Percentiles rank a stretch among this genome's conserved stretches.
Conservation (phyloP, 1,140 invertebrate species). For the Drosophila kanapiae region DNA sequence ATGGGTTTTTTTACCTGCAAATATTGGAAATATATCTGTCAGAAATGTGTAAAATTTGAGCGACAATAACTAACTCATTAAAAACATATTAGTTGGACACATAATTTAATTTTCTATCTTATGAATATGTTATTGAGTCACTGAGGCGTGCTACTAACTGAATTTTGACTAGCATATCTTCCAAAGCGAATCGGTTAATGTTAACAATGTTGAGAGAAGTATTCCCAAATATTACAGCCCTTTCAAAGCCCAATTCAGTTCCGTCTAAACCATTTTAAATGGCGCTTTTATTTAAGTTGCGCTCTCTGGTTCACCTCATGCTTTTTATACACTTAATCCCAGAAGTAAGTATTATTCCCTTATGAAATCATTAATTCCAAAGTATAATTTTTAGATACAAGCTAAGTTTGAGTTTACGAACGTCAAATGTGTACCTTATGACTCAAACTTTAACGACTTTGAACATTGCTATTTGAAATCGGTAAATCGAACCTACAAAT, state of each 20-base stretch:
- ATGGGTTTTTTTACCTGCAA: not conserved
- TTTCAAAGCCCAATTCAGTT: not conserved
- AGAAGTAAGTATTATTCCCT: not conserved
- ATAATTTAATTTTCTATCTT: not conserved
- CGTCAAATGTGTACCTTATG: not conserved
- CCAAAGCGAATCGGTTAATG: not conserved
- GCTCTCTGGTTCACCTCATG: not conserved
- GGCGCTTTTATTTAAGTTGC: not conserved
- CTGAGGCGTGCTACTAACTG: not conserved
- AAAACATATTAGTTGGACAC: not conserved
- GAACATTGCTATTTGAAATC: constrained; percentile 21
- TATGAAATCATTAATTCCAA: not conserved
- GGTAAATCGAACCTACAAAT: constrained; percentile 21
- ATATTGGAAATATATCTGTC: not conserved
- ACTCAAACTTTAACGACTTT: not conserved
- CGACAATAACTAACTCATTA: too few species aligned
- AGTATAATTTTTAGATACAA: not conserved
- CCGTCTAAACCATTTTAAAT: not conserved
- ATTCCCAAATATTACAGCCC: not conserved
- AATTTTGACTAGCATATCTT: not conserved
- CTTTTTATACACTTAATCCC: not conserved
- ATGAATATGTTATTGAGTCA: not conserved
- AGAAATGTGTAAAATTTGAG: not conserved
- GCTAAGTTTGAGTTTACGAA: constrained; percentile 24
- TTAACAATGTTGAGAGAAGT: not conserved